A percentile compares a stretch with the other conserved stretches of the same genome.
phyloP scores from a whole-genome alignment of 2,888 invertebrate genomes.

The Chaitophorus viminalis region DNA sequence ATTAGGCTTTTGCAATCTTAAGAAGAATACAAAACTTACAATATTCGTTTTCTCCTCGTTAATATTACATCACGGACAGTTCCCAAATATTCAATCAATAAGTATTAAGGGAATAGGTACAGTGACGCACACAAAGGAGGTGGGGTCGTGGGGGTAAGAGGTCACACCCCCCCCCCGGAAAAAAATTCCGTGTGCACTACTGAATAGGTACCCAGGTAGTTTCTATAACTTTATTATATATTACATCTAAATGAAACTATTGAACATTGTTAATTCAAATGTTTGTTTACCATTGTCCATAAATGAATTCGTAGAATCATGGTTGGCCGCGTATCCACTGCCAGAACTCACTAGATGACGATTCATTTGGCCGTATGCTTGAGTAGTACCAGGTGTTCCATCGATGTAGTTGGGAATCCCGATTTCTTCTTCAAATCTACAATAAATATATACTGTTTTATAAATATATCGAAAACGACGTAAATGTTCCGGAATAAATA shows the following conservation, averaged over 20 bases:
- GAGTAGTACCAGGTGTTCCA: constrained; percentile 72
- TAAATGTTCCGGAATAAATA: constrained; percentile 66
- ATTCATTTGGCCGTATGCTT: constrained; percentile 77
- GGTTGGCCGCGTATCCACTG: constrained; percentile 31
- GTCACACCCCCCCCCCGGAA: no score
- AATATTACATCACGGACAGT: background rate
- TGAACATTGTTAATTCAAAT: background rate
- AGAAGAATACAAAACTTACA: constrained; percentile 28
- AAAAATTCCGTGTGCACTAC: no score
- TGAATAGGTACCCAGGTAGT: no score
- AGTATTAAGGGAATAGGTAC: background rate
- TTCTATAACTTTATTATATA: constrained; percentile 31
- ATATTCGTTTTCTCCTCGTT: background rate
- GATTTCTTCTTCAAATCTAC: constrained; percentile 88
- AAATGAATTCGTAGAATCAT: constrained; percentile 50
- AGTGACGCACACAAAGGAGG: no score
- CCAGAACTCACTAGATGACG: constrained; percentile 22
- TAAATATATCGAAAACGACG: background rate
- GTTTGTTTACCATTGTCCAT: constrained; percentile 60
- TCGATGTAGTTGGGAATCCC: constrained; percentile 72
- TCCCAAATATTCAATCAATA: background rate
- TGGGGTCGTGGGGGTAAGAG: no score
- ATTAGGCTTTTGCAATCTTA: background rate
- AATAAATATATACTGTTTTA: constrained; percentile 64
- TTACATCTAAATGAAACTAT: background rate